These are phyloP conservation scores for Dallia pectoralis DNA, from an alignment of 2,797 vertebrate species.

Conservation along the genomic window DNA sequence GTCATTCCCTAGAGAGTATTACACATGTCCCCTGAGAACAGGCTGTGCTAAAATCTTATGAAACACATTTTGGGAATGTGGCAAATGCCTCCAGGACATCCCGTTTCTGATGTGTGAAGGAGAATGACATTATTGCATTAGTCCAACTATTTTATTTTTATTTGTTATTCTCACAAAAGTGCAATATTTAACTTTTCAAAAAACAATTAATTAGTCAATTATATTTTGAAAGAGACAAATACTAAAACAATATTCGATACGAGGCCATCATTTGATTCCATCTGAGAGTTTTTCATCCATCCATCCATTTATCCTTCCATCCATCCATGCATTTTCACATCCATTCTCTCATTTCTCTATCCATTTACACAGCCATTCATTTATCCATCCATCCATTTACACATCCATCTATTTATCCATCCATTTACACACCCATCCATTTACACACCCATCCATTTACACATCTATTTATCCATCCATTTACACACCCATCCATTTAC, in stretches of 20 bases:
- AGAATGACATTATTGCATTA: not conserved
- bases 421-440: slow-evolving; percentile 21
- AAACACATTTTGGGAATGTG: too few relatives aligned
- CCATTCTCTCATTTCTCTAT: slow-evolving; percentile 14
- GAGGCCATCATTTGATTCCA: not conserved
- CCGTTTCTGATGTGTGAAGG: too few relatives aligned
- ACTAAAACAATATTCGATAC: not conserved
- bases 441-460: slow-evolving; percentile 27
- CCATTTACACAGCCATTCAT: too few relatives aligned
- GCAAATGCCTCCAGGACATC: too few relatives aligned
- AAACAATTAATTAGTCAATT: slow-evolving; percentile 55
- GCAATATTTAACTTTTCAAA: slow-evolving; percentile 31
- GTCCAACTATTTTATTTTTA: not conserved
- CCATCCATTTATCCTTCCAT: slow-evolving; percentile 11
- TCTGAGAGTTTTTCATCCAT: not conserved
- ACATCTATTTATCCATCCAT: too few relatives aligned
- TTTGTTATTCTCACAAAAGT: slow-evolving; percentile 10
- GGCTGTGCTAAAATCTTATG: too few relatives aligned
- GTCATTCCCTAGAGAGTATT: too few relatives aligned
- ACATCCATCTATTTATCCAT: slow-evolving; percentile 47
- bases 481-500: slow-evolving; percentile 27
- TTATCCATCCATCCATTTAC: slow-evolving; percentile 19
- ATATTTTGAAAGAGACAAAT: not conserved
- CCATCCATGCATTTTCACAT: slow-evolving; percentile 28
- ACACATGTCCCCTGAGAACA: too few relatives aligned